Evolutionary conservation across 1,140 invertebrate genomes (phyloP).

Genomic region (Akabosia matsudoensis): DNA sequence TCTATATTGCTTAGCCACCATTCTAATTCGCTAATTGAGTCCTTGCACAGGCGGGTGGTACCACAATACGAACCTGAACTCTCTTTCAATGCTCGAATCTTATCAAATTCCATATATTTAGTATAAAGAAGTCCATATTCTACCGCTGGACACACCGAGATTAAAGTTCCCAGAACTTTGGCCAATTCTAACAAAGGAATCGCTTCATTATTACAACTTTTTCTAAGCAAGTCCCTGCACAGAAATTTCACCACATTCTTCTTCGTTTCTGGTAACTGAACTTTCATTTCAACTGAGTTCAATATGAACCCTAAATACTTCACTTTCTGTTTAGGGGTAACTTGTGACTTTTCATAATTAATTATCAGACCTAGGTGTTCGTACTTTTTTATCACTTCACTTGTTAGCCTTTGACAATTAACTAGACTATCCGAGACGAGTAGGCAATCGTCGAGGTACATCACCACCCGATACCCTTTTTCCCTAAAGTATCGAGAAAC

Average conservation of each 20-base stretch:
- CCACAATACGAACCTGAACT: not conserved
- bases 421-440: not conserved
- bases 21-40: not conserved
- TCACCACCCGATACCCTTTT: constrained; percentile 2
- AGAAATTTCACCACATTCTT: not conserved
- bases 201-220: not conserved
- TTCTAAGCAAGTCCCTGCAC: not conserved
- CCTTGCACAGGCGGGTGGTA: not conserved
- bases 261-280: not conserved
- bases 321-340: not conserved
- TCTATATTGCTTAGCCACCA: constrained; percentile 1
- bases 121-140: constrained; percentile 20
- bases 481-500: constrained; percentile 10
- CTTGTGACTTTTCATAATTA: not conserved
- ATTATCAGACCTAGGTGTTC: not conserved
- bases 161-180: not conserved
- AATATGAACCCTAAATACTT: not conserved
- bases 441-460: constrained; percentile 40
- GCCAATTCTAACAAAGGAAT: not conserved
- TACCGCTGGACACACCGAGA: not conserved
- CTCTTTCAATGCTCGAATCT: not conserved
- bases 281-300: not conserved
- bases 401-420: not conserved
- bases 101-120: constrained; percentile 23
- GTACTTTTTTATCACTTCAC: not conserved